These are phyloP conservation scores for Clamator glandarius DNA, from an alignment of 2,797 vertebrate species.

Conservation along the genomic window DNA sequence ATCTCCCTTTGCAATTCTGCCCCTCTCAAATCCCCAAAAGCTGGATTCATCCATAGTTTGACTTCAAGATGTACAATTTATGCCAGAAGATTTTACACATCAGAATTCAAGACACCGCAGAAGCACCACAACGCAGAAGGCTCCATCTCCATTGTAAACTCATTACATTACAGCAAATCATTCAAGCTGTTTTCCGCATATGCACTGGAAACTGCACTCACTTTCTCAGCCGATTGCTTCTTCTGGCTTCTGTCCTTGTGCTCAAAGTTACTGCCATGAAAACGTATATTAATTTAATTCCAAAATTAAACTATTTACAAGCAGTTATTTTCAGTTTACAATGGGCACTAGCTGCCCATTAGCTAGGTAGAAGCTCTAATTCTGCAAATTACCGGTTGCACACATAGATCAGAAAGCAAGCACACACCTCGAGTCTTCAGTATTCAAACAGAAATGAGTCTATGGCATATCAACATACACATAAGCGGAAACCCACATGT, in stretches of 20 bases:
- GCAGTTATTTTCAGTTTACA: background rate
- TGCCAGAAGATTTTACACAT: background rate
- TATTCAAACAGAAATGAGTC: background rate
- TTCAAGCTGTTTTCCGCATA: background rate
- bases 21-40: background rate
- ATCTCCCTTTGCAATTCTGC: background rate
- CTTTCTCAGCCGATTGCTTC: background rate
- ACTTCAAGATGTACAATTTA: background rate
- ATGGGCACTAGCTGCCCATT: background rate
- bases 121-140: background rate
- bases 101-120: background rate
- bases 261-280: background rate
- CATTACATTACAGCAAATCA: background rate
- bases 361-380: background rate
- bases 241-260: background rate
- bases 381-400: fast-evolving
- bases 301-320: background rate
- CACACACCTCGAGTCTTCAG: fast-evolving
- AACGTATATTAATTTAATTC: background rate
- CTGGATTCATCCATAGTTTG: background rate
- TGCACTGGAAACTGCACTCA: background rate
- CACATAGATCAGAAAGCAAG: background rate
- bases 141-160: fast-evolving
- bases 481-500: background rate
- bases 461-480: fast-evolving